Percentiles rank a stretch among this genome's conserved stretches.
Evolutionary conservation across 2,797 vertebrate species (phyloP).

Genomic region (Lutjanus campechanus): DNA sequence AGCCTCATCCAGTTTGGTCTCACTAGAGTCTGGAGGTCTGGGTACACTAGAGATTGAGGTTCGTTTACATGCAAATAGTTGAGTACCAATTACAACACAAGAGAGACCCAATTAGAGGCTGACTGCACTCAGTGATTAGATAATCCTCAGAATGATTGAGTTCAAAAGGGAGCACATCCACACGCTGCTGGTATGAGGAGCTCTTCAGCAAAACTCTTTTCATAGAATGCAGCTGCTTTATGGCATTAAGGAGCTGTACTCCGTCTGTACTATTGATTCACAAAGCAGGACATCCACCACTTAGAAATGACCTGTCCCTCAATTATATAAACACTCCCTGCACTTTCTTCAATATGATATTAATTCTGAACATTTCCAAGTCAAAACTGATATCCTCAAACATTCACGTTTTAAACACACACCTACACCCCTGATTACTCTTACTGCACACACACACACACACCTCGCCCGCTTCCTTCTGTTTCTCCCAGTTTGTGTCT

Average conservation of each 20-base stretch:
- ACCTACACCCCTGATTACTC: no score
- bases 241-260: conserved; percentile 19
- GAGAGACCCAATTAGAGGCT: conserved; percentile 57
- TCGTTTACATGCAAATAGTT: conserved; percentile 45
- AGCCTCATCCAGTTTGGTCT: conserved; percentile 21
- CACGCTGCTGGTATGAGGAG: conserved; percentile 46
- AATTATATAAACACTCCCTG: neutral
- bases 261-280: neutral
- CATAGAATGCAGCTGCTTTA: conserved; percentile 62
- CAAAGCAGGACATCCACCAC: conserved; percentile 20
- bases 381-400: neutral
- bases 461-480: no score
- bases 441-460: no score
- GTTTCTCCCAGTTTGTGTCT: no score
- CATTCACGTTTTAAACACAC: neutral
- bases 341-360: neutral
- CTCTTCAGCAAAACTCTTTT: conserved; percentile 60
- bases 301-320: conserved; percentile 1
- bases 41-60: conserved; percentile 15
- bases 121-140: conserved; percentile 65
- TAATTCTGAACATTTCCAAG: neutral
- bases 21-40: conserved; percentile 27
- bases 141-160: conserved; percentile 64
- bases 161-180: conserved; percentile 60
- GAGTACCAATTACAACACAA: conserved; percentile 49